Conservation (phyloP, 2,797 vertebrate species). For the Esox lucius region DNA sequence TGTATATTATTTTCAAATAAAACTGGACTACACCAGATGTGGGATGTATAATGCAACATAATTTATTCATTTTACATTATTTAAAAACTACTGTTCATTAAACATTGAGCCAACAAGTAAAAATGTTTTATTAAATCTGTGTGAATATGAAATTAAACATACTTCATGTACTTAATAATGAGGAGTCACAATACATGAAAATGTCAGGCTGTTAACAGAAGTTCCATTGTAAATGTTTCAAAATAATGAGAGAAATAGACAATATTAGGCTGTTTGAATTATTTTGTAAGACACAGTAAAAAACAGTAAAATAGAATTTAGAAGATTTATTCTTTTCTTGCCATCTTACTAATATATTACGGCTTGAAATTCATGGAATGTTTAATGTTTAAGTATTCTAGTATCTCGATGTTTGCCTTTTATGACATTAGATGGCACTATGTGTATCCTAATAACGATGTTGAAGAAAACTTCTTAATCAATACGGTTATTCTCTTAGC, state of each 20-base stretch:
- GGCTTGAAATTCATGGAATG: too few relatives aligned
- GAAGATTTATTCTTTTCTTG: too few relatives aligned
- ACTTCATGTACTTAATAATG: not conserved
- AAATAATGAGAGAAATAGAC: not conserved
- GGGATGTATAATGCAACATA: not conserved
- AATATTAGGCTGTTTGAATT: not conserved
- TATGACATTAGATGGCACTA: too few relatives aligned
- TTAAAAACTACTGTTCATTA: not conserved
- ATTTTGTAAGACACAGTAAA: not conserved
- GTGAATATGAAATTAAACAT: not conserved
- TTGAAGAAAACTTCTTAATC: too few relatives aligned
- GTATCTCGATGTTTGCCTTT: too few relatives aligned
- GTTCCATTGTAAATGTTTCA: not conserved
- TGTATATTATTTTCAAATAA: slow-evolving; percentile 7
- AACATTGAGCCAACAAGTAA: not conserved
- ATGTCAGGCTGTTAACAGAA: not conserved
- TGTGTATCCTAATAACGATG: too few relatives aligned
- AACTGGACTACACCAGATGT: not conserved
- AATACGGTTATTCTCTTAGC: too few relatives aligned
- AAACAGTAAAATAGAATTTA: too few relatives aligned
- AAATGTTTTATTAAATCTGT: not conserved
- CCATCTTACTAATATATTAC: too few relatives aligned
- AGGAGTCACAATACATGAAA: not conserved
- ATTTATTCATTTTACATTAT: not conserved
- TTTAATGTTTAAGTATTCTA: too few relatives aligned